Evolutionary conservation across 2,797 vertebrate genomes (phyloP).

Genomic region (Sebastes diaconus): DNA sequence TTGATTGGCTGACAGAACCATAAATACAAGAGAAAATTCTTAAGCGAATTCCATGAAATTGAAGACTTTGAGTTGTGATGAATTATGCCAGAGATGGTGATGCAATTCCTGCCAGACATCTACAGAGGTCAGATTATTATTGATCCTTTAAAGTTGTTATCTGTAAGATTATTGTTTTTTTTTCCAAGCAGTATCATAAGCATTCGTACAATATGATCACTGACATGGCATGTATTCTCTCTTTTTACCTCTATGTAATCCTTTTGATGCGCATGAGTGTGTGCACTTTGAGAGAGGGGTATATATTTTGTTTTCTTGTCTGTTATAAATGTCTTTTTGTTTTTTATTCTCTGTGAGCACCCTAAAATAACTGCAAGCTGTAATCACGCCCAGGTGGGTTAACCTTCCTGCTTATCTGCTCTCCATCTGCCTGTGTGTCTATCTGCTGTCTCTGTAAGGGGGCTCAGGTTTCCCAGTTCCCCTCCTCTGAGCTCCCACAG

Average conservation of each 20-base stretch:
- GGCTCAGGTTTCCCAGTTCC: conserved; percentile 45
- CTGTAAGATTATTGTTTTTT: background rate
- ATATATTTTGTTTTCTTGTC: background rate
- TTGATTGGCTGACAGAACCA: background rate
- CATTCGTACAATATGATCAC: background rate
- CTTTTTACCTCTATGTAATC: background rate
- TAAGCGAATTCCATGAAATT: background rate
- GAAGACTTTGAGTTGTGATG: background rate
- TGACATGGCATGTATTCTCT: background rate
- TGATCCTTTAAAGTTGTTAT: background rate
- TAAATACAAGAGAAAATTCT: background rate
- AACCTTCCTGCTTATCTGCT: conserved; percentile 20
- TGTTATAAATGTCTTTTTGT: background rate
- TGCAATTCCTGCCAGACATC: background rate
- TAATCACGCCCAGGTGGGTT: conserved; percentile 33
- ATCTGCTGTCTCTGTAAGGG: conserved; percentile 23
- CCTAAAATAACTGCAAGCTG: background rate
- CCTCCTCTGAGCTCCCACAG: conserved; percentile 47
- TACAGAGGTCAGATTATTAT: background rate
- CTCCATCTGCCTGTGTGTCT: conserved; percentile 49
- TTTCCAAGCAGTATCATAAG: background rate
- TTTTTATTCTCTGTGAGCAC: background rate
- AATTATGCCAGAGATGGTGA: too few species aligned
- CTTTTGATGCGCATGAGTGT: too few species aligned
- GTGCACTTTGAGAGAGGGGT: background rate